Percentiles rank a stretch among this genome's conserved stretches.
phyloP scores from a whole-genome alignment of 2,113 vertebrate species.

The Cinclus mexicanus region DNA sequence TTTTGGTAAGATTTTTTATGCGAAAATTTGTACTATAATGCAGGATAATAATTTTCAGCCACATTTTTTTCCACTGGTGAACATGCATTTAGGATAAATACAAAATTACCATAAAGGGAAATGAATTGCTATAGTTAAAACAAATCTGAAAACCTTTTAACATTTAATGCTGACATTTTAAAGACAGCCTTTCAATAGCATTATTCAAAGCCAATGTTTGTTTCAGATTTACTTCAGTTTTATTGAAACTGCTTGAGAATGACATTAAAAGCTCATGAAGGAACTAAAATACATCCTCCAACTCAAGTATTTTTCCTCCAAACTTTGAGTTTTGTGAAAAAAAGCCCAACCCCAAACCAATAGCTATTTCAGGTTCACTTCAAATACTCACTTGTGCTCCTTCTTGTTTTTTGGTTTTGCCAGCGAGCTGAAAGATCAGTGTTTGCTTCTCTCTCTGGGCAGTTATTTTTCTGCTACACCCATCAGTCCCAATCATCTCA shows the following conservation, averaged over 20 bases:
- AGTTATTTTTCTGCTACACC: background rate
- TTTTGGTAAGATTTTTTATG: background rate
- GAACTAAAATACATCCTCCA: background rate
- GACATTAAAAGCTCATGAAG: background rate
- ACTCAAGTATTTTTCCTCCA: background rate
- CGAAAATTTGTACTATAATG: conserved; percentile 28
- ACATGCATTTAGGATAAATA: conserved; percentile 9
- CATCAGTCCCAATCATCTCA: background rate
- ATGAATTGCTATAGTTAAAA: background rate
- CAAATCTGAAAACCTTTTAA: background rate
- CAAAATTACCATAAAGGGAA: conserved; percentile 6
- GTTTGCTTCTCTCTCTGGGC: background rate
- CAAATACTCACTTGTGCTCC: background rate
- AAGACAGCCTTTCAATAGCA: background rate
- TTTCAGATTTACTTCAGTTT: conserved; percentile 32
- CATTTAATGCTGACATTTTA: conserved; percentile 10
- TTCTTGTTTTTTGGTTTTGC: background rate
- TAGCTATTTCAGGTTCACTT: background rate
- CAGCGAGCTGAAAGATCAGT: background rate
- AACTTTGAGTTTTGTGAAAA: background rate
- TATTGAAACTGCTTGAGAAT: background rate
- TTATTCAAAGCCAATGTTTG: background rate
- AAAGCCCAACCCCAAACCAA: background rate
- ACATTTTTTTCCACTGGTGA: background rate
- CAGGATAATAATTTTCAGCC: conserved; percentile 21